These are phyloP conservation scores for Drosophila tristis DNA, from an alignment of 1,140 invertebrate genomes.

Conservation along the genomic window DNA sequence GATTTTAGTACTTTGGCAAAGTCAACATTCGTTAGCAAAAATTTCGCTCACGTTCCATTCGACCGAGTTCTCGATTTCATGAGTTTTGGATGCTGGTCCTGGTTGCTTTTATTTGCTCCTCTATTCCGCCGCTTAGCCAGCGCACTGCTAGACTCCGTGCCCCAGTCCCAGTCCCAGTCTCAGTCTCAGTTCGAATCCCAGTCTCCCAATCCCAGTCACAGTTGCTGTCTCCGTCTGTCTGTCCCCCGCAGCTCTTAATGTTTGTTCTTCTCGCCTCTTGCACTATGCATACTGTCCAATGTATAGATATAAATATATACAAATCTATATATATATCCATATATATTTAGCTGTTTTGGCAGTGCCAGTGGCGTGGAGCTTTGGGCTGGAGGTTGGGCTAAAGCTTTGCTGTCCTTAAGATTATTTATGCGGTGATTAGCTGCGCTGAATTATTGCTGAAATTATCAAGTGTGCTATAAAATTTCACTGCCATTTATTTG, in stretches of 20 bases:
- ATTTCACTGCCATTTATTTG: constrained; percentile 75
- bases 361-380: constrained; percentile 20
- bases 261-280: constrained; percentile 43
- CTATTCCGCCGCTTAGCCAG: constrained; percentile 51
- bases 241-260: constrained; percentile 6
- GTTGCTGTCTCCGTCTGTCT: constrained; percentile 2
- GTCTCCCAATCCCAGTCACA: background rate
- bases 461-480: constrained; percentile 83
- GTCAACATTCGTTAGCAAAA: constrained; percentile 80
- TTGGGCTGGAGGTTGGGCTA: constrained; percentile 3
- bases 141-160: constrained; percentile 2
- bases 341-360: constrained; percentile 25
- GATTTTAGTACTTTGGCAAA: constrained; percentile 78
- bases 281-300: constrained; percentile 42
- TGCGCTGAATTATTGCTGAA: constrained; percentile 75
- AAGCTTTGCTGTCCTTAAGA: constrained; percentile 62
- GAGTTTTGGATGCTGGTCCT: constrained; percentile 54
- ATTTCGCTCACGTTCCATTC: constrained; percentile 76
- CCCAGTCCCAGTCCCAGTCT: background rate
- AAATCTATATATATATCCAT: constrained; percentile 8
- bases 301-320: constrained; percentile 19
- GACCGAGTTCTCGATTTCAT: constrained; percentile 72
- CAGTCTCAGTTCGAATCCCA: background rate
- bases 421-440: constrained; percentile 83
- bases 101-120: constrained; percentile 54